Percentiles rank a stretch among this genome's conserved stretches.
phyloP scores from a whole-genome alignment of 2,797 vertebrate genomes.

The Sebastes itinus region DNA sequence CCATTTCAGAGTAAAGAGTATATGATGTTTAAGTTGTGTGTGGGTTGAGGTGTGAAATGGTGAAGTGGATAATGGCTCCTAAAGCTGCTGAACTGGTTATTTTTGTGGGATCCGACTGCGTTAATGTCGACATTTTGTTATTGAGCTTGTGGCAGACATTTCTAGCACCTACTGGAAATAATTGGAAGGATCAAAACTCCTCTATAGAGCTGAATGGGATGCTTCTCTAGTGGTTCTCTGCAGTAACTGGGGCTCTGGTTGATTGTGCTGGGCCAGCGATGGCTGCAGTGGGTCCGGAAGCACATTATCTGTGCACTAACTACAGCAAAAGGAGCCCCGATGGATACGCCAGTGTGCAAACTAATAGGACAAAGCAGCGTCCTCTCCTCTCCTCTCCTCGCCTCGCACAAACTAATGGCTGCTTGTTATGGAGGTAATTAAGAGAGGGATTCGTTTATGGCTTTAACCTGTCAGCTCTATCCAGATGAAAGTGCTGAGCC shows the following conservation, averaged over 20 bases:
- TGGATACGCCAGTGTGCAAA: conserved; percentile 7
- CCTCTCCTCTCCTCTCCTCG: neutral
- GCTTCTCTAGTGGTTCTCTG: neutral
- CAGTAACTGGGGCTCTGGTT: neutral
- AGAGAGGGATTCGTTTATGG: conserved; percentile 1
- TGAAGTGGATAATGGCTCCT: neutral
- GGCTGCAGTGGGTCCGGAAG: neutral
- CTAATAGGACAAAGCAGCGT: neutral
- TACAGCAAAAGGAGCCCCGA: conserved; percentile 6
- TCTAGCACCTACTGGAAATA: neutral
- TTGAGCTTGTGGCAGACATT: neutral
- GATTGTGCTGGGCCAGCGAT: neutral
- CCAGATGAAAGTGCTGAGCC: conserved; percentile 53
- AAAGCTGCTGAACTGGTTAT: neutral
- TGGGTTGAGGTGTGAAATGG: neutral
- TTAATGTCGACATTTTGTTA: neutral
- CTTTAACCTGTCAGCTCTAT: conserved; percentile 35
- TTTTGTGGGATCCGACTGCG: neutral
- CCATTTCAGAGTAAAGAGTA: too few species aligned
- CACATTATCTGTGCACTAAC: conserved; percentile 17
- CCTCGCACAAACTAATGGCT: neutral
- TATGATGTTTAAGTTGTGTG: neutral
- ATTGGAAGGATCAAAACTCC: neutral
- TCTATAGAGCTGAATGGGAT: neutral
- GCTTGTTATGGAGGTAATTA: conserved; percentile 25